phyloP scores from a whole-genome alignment of 2,113 vertebrate genomes.

The Lipotes vexillifer region DNA sequence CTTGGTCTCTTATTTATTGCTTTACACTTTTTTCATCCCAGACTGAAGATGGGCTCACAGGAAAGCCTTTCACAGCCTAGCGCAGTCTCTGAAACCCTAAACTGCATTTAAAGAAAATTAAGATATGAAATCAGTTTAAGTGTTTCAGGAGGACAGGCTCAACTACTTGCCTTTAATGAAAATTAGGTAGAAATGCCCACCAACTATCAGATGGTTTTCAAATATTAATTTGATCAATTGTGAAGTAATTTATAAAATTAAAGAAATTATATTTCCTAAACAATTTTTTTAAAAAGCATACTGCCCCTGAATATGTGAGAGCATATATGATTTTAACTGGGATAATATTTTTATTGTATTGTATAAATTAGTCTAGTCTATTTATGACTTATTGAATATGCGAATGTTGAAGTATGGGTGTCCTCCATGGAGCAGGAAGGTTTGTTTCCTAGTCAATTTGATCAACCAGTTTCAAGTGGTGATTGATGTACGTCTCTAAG shows the following conservation, averaged over 20 bases:
- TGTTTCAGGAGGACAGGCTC: not conserved
- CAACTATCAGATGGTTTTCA: not conserved
- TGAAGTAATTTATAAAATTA: constrained; percentile 7
- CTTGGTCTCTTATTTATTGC: not conserved
- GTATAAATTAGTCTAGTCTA: not conserved
- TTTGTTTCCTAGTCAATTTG: not conserved
- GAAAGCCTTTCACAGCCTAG: not conserved
- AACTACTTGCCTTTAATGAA: constrained; percentile 16
- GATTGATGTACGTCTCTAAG: not conserved
- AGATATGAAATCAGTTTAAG: constrained; percentile 48
- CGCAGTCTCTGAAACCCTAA: not conserved
- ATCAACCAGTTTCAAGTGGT: not conserved
- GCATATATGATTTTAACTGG: not conserved
- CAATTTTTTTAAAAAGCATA: not conserved
- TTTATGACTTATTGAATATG: not conserved
- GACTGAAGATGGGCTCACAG: not conserved
- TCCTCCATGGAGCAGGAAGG: not conserved
- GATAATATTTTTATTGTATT: not conserved
- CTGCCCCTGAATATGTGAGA: not conserved
- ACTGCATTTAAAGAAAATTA: constrained; percentile 18
- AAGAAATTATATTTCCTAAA: not conserved
- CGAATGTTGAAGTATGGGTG: not conserved
- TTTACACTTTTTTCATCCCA: not conserved
- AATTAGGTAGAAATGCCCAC: not conserved
- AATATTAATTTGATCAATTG: not conserved